Evolutionary conservation across 1,140 invertebrate species (phyloP).

Genomic region (Geopemphigus sp.): DNA sequence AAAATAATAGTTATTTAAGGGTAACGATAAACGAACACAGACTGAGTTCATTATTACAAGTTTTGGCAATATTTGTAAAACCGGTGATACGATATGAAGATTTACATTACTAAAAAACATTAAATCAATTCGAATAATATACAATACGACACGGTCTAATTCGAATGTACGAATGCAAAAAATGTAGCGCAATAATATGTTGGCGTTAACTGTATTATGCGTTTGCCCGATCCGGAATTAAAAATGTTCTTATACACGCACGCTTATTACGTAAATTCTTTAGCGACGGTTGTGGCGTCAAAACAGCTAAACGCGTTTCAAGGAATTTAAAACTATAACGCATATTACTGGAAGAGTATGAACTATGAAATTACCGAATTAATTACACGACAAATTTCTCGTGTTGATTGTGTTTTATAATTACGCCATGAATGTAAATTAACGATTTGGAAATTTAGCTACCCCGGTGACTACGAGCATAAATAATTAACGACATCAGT

Average conservation of each 20-base stretch:
- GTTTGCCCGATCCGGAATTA: background rate
- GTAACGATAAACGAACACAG: too few species aligned
- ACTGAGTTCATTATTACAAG: too few species aligned
- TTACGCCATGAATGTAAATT: conserved; percentile 27
- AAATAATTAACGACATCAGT: conserved; percentile 38
- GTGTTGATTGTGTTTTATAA: background rate
- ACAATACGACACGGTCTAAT: too few species aligned
- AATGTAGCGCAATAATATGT: too few species aligned
- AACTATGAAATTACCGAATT: conserved; percentile 2
- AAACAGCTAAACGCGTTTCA: background rate
- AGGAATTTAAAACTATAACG: conserved; percentile 17
- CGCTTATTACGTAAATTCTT: background rate
- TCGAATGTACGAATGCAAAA: too few species aligned
- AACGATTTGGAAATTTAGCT: conserved; percentile 27
- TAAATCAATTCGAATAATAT: too few species aligned
- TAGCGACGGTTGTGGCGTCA: background rate
- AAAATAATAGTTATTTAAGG: too few species aligned
- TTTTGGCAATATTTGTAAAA: too few species aligned
- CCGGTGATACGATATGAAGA: too few species aligned
- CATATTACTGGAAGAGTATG: conserved; percentile 15
- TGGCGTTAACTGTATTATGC: background rate
- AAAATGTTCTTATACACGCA: background rate
- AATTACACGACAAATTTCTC: conserved; percentile 12
- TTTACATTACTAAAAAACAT: too few species aligned
- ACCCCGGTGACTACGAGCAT: conserved; percentile 10